Base-by-base conservation (phyloP, 2,113 vertebrate species). In the Thunnus thynnus region DNA sequence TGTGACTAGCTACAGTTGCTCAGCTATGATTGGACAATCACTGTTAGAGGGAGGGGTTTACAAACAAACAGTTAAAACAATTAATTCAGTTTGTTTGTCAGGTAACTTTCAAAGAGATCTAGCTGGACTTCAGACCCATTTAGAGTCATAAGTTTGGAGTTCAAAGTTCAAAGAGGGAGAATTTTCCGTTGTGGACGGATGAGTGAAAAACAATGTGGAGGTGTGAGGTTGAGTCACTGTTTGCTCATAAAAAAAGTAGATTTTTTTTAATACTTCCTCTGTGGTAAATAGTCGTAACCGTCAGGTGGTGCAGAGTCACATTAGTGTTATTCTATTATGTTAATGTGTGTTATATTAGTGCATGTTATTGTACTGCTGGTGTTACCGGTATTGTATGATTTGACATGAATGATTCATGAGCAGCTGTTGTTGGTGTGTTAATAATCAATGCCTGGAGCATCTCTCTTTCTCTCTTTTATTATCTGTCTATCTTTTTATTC, bases 381-480 rank as follows among this genome's bases (percentile, higher is more conserved):
- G 18, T 77, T 17, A 32, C 1, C 3, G 1, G n/a, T 36, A 9
- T 54, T 32, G 41, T 73, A 51, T 52, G 51, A 58, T 51, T 36
- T 79, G 61, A 60, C 36, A 51, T 85, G 54, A 84, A 84, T 84
- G 82, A 86, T 84, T 88, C 72, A 86, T 83, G 73, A 85, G 80
- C 74, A 72, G 76, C 83, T 77, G 79, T 32, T 71, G 71, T 54
- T 67, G 54, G 55, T 66, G 82, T 83, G 83, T 70, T 88, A 56
- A 81, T 83, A 85, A 90, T 74, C 77, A 54, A 60, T 16, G 83
- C 90, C 86, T 12, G 72, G 58, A 90, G 88, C 86, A 58, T 80
- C 86, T 68, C 51, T 78, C 73, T 71, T 67, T 32, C 76, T 71
- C 61, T 67, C 50, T 32, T 65, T 71, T 46, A 50, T 44, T 57